Evolutionary conservation across 2,888 invertebrate genomes (phyloP).

Genomic region (Cremastobaeus sp.): DNA sequence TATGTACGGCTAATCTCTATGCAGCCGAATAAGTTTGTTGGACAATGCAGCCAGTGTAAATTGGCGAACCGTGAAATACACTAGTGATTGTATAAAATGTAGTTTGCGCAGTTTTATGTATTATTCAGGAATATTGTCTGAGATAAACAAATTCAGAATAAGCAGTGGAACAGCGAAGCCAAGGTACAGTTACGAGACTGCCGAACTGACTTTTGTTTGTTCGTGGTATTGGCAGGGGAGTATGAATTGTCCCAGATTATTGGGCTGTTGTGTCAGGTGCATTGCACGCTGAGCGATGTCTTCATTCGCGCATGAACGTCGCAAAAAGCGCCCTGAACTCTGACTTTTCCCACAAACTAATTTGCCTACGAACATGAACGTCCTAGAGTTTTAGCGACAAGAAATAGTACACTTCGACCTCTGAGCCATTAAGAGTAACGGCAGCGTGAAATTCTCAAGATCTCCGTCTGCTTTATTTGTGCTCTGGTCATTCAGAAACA

Average conservation of each 20-base stretch:
- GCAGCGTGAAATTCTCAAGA: slow-evolving; percentile 43
- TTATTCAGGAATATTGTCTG: slow-evolving; percentile 22
- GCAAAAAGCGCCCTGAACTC: slow-evolving; percentile 30
- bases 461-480: slow-evolving; percentile 23
- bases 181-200: slow-evolving; percentile 32
- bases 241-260: slow-evolving; percentile 9
- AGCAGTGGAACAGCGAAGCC: not conserved
- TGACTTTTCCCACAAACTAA: slow-evolving; percentile 57
- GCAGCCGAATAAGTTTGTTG: slow-evolving; percentile 16
- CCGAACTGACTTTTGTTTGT: not conserved
- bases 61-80: slow-evolving; percentile 21
- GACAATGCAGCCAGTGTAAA: slow-evolving; percentile 42
- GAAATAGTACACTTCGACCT: slow-evolving; percentile 47
- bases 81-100: slow-evolving; percentile 34
- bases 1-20: slow-evolving; percentile 27
- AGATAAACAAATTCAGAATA: slow-evolving; percentile 13
- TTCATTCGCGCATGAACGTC: slow-evolving; percentile 3
- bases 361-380: slow-evolving; percentile 44
- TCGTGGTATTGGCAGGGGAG: not conserved
- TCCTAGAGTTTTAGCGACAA: slow-evolving; percentile 33
- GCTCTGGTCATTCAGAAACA: not conserved
- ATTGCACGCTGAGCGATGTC: slow-evolving; percentile 3
- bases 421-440: slow-evolving; percentile 43
- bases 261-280: slow-evolving; percentile 2
- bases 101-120: slow-evolving; percentile 27